phyloP scores from a whole-genome alignment of 2,888 invertebrate genomes.

The Platynereis dumerilii region DNA sequence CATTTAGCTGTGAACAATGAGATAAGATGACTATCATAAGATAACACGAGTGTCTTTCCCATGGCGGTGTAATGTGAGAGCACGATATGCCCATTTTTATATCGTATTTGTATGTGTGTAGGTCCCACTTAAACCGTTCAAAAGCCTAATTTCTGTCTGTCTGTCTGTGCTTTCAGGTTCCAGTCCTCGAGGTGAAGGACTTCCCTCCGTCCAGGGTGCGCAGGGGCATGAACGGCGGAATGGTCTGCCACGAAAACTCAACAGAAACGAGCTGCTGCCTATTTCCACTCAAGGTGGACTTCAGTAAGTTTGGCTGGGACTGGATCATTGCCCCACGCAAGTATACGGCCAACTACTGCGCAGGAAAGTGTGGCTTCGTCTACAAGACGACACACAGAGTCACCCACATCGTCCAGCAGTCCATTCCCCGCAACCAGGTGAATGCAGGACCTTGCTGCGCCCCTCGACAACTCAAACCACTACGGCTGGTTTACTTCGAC shows the following conservation, averaged over 20 bases:
- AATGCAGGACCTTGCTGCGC: slow-evolving; percentile 91
- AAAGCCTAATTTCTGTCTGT: too few species aligned
- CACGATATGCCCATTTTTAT: too few species aligned
- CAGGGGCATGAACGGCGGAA: background rate
- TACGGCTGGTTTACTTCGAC: slow-evolving; percentile 91
- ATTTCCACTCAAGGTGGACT: slow-evolving; percentile 91
- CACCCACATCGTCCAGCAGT: slow-evolving; percentile 81
- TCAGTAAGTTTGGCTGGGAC: slow-evolving; percentile 95
- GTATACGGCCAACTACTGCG: slow-evolving; percentile 95
- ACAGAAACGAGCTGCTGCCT: slow-evolving; percentile 89
- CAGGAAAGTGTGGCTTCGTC: slow-evolving; percentile 90
- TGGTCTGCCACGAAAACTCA: slow-evolving; percentile 21
- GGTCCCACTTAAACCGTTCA: too few species aligned
- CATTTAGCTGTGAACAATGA: too few species aligned
- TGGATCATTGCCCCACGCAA: slow-evolving; percentile 95
- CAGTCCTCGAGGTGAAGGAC: too few species aligned
- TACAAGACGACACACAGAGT: slow-evolving; percentile 87
- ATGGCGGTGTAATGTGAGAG: too few species aligned
- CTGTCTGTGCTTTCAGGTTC: too few species aligned
- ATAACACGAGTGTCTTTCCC: too few species aligned
- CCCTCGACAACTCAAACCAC: slow-evolving; percentile 80
- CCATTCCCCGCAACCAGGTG: slow-evolving; percentile 70
- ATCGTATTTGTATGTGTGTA: too few species aligned
- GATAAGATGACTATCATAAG: too few species aligned
- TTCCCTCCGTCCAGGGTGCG: too few species aligned